Conservation (phyloP, 2,888 invertebrate species). For the Caenorhabditis panamensis region DNA sequence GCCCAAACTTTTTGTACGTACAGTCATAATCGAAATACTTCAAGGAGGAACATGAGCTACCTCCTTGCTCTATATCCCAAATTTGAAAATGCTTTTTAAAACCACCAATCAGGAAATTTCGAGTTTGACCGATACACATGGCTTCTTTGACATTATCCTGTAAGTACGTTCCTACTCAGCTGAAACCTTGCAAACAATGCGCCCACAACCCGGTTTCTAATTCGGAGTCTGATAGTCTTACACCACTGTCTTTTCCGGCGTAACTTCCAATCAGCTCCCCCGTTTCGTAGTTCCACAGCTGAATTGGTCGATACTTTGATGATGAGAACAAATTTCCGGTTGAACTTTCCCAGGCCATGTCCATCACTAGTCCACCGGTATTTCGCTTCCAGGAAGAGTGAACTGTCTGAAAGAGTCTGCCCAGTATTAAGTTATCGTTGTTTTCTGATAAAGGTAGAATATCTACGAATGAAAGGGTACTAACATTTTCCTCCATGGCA, state of each 20-base stretch:
- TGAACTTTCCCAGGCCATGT: conserved; percentile 28
- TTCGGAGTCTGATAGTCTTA: neutral
- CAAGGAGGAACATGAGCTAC: conserved; percentile 5
- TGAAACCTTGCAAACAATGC: neutral
- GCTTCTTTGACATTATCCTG: conserved; percentile 52
- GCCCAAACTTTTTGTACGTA: conserved; percentile 13
- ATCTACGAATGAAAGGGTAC: no score
- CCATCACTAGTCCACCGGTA: conserved; percentile 42
- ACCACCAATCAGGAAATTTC: conserved; percentile 27
- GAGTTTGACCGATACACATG: conserved; percentile 17
- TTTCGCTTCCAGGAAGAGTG: neutral
- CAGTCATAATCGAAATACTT: conserved; percentile 27
- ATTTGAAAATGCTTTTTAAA: conserved; percentile 47
- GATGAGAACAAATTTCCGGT: conserved; percentile 21
- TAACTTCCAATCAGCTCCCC: conserved; percentile 25
- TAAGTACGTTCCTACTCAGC: neutral
- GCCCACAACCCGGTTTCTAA: neutral
- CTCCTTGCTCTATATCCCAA: conserved; percentile 40
- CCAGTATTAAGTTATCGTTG: no score
- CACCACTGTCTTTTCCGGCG: conserved; percentile 51
- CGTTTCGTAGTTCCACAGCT: conserved; percentile 33
- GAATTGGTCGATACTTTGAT: conserved; percentile 49
- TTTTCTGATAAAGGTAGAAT: no score
- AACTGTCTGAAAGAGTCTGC: neutral
- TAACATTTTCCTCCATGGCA: conserved; percentile 3